Conservation (phyloP, 2,113 vertebrate species). For the Isurus oxyrinchus region DNA sequence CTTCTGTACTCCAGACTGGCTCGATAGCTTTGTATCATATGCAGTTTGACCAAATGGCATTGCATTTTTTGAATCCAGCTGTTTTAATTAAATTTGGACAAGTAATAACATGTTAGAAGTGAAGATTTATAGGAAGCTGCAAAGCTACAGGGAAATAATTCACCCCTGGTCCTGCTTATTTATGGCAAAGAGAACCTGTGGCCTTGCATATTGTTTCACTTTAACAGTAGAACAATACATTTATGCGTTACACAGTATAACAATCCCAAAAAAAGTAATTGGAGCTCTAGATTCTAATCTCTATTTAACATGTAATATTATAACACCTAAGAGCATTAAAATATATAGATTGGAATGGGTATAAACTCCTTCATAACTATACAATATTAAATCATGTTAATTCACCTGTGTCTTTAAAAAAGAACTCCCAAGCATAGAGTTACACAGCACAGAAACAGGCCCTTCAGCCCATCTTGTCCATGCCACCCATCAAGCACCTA, state of each 20-base stretch:
- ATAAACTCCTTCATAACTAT: not conserved
- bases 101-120: not conserved
- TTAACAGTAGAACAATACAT: not conserved
- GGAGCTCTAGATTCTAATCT: not conserved
- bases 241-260: not conserved
- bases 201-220: not conserved
- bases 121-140: not conserved
- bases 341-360: not conserved
- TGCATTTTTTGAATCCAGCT: conserved; percentile 3
- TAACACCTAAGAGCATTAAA: not conserved
- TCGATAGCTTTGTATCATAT: not conserved
- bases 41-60: not conserved
- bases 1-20: not conserved
- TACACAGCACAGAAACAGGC: no score
- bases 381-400: not conserved
- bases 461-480: no score
- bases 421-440: not conserved
- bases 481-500: no score
- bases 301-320: not conserved
- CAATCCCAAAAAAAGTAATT: not conserved
- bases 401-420: not conserved
- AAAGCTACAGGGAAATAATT: not conserved
- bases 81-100: not conserved
- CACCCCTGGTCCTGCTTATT: not conserved
- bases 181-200: not conserved